These are phyloP conservation scores for Rhaphigaster nebulosa DNA, from an alignment of 2,888 invertebrate species.

Conservation along the genomic window DNA sequence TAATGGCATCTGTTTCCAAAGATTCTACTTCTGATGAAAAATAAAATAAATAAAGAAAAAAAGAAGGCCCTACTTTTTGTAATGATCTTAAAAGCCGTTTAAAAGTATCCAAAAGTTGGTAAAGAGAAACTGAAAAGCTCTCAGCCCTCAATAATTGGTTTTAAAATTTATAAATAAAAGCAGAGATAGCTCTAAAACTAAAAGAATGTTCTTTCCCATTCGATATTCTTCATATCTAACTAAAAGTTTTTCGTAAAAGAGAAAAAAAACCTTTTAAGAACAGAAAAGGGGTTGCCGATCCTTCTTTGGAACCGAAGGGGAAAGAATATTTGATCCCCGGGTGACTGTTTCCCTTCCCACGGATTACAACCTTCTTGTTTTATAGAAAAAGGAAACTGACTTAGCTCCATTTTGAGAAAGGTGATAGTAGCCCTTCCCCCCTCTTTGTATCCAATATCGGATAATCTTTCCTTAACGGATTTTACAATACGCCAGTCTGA, in stretches of 20 bases:
- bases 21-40: neutral
- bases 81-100: slow-evolving; percentile 49
- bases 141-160: slow-evolving; percentile 52
- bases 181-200: slow-evolving; percentile 55
- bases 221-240: slow-evolving; percentile 54
- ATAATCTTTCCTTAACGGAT: slow-evolving; percentile 49
- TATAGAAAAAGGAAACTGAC: slow-evolving; percentile 55
- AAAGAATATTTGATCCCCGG: slow-evolving; percentile 52
- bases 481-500: neutral
- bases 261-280: slow-evolving; percentile 48
- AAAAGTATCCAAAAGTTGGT: slow-evolving; percentile 44
- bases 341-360: slow-evolving; percentile 55
- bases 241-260: slow-evolving; percentile 43
- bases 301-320: neutral
- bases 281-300: neutral
- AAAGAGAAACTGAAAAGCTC: slow-evolving; percentile 49
- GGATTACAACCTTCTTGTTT: slow-evolving; percentile 58
- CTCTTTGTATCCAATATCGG: slow-evolving; percentile 45
- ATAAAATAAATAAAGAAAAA: neutral
- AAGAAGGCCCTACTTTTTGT: slow-evolving; percentile 21
- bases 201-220: slow-evolving; percentile 54
- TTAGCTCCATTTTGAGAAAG: slow-evolving; percentile 50
- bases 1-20: neutral
- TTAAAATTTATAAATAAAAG: slow-evolving; percentile 55
- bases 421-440: slow-evolving; percentile 11